Evolutionary conservation across 2,888 invertebrate genomes (phyloP).

Genomic region (Schrankia costaestrigalis): DNA sequence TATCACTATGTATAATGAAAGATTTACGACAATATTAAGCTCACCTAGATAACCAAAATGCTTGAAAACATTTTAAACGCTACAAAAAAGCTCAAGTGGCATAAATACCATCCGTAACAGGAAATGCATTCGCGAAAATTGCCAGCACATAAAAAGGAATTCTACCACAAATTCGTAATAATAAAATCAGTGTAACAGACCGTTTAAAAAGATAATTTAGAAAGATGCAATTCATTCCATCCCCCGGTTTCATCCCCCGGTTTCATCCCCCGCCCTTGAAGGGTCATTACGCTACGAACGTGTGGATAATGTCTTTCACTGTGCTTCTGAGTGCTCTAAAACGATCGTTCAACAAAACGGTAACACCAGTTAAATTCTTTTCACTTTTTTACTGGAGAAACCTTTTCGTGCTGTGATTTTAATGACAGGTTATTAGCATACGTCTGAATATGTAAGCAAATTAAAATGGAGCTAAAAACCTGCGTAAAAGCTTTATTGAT

Average conservation of each 20-base stretch:
- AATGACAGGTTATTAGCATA: background rate
- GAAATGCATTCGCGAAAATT: constrained; percentile 5
- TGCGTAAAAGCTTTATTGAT: too few relatives aligned
- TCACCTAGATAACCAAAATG: too few relatives aligned
- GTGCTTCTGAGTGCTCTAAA: constrained; percentile 36
- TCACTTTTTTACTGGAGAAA: constrained; percentile 35
- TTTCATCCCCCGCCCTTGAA: constrained; percentile 36
- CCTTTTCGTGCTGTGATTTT: constrained; percentile 4
- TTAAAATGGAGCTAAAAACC: too few relatives aligned
- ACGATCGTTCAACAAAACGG: constrained; percentile 46
- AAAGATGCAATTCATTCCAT: constrained; percentile 32
- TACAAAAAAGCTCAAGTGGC: too few relatives aligned
- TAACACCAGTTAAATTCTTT: constrained; percentile 44
- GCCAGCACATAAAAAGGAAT: constrained; percentile 2
- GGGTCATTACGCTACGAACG: constrained; percentile 57
- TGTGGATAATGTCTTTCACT: constrained; percentile 59
- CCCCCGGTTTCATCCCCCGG: constrained; percentile 27
- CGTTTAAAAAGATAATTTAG: constrained; percentile 31
- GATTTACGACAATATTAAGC: too few relatives aligned
- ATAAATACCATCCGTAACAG: background rate
- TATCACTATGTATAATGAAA: too few relatives aligned
- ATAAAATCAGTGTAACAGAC: constrained; percentile 32
- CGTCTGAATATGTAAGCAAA: background rate
- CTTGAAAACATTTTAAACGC: too few relatives aligned
- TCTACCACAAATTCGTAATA: constrained; percentile 18